Evolutionary conservation across 2,113 vertebrate species (phyloP).

Genomic region (Brienomyrus brachyistius): DNA sequence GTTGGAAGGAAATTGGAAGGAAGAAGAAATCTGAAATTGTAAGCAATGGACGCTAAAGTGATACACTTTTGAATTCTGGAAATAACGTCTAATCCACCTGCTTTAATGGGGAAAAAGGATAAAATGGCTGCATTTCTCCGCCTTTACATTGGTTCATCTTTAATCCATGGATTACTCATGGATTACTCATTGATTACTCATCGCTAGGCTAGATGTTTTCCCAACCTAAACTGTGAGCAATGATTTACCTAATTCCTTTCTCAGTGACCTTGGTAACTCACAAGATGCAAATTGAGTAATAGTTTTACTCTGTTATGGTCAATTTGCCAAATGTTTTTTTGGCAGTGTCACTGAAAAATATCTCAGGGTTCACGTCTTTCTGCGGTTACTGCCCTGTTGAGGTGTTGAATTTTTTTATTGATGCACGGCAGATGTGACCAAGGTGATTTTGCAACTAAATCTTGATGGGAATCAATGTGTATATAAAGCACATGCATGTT

Average conservation of each 20-base stretch:
- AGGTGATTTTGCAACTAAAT: not conserved
- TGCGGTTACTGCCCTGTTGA: not conserved
- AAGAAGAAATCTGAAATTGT: not conserved
- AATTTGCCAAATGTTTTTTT: not conserved
- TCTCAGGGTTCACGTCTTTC: not conserved
- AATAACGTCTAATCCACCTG: not conserved
- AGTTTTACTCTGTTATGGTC: not conserved
- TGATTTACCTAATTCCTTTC: not conserved
- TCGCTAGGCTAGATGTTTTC: not conserved
- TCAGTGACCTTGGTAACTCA: not conserved
- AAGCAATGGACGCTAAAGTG: not conserved
- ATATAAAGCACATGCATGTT: not conserved
- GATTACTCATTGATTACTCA: not conserved
- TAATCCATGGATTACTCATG: not conserved
- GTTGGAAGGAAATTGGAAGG: not conserved
- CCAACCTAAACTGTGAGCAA: not conserved
- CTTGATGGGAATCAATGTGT: not conserved
- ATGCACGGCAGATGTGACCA: not conserved
- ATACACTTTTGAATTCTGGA: not conserved
- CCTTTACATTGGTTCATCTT: constrained; percentile 4
- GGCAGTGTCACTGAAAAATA: not conserved
- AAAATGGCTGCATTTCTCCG: not conserved
- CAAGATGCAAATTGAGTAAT: not conserved
- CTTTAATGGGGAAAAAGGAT: not conserved
- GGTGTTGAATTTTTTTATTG: not conserved